Evolutionary conservation across 2,797 vertebrate species (phyloP), one percentile per base, ranked within the genome.

Genomic region (Sebastes hubbsi): DNA sequence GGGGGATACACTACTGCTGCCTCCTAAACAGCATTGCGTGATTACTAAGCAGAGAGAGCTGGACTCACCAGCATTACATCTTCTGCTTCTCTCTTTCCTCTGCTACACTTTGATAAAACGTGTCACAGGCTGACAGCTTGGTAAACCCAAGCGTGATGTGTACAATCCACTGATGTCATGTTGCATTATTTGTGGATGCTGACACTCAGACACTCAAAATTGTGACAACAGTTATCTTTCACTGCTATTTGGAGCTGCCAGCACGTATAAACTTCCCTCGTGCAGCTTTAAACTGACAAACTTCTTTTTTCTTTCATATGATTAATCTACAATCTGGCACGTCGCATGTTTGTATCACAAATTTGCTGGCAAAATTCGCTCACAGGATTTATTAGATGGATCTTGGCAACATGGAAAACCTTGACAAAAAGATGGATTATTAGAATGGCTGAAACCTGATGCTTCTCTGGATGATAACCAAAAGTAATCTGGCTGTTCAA

Each of bases 401-500:
- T 80, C 49, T 60, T 76, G 42, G 36, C 61, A 71, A 78, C n/a
- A 22, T 67, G 32, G 55, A 83, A 78, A 82, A 81, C 72, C 61
- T 84, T 46, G 27, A 82, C 75, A 82, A 84, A 54, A 85, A 83
- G 75, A 84, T 72, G 56, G 29, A 89, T 86, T 83, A 87, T 89
- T 52, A 66, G 82, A 62, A 74, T 86, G 66, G 62, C 81, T 81
- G 62, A 87, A 80, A 85, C 65, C 61, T 75, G 74, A 86, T 13
- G 16, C 70, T 75, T 78, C 74, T 70, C 72, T 77, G 78, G 79
- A 85, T 77, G 78, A 75, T 87, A 87, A 82, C 74, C 75, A 87
- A 86, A 87, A 87, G 76, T 83, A 82, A 89, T 90, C 70, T 88
- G 67, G 64, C 24, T 77, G 84, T 77, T 90, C 77, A 88, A 80